Percentiles rank a stretch among this genome's conserved stretches.
phyloP scores from a whole-genome alignment of 1,140 invertebrate genomes.

The Hypothenemus hampei region DNA sequence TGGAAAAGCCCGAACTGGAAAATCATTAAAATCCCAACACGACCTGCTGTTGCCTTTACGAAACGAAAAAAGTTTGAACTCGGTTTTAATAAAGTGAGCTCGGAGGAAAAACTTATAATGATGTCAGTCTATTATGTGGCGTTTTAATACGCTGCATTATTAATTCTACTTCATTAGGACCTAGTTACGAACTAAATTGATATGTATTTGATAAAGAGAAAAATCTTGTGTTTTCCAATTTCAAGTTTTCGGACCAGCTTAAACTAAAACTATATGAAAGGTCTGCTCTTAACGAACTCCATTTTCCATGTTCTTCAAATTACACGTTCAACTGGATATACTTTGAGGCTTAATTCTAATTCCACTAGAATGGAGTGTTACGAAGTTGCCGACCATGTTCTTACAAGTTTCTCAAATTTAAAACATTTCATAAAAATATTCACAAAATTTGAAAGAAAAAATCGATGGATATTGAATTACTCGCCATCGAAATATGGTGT shows the following conservation, averaged over 20 bases:
- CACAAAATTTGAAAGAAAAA: too few species aligned
- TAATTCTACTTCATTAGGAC: slow-evolving; percentile 4
- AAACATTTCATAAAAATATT: too few species aligned
- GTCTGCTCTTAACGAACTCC: slow-evolving; percentile 13
- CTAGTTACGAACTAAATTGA: too few species aligned
- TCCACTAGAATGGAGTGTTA: slow-evolving; percentile 12
- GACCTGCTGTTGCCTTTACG: slow-evolving; percentile 11
- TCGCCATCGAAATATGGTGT: too few species aligned
- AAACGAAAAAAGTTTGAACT: slow-evolving; percentile 10
- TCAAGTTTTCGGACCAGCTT: too few species aligned
- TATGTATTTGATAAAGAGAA: too few species aligned
- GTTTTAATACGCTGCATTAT: slow-evolving; percentile 10
- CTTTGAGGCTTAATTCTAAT: slow-evolving; percentile 8
- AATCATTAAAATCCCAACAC: slow-evolving; percentile 18
- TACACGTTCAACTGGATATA: slow-evolving; percentile 21
- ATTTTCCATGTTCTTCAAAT: slow-evolving; percentile 20
- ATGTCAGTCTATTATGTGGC: slow-evolving; percentile 13
- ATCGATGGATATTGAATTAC: too few species aligned
- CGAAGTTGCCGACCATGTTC: slow-evolving; percentile 15
- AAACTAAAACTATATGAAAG: too few species aligned
- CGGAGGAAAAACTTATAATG: slow-evolving; percentile 14
- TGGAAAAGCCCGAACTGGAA: slow-evolving; percentile 12
- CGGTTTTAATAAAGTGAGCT: slow-evolving; percentile 15
- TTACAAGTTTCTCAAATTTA: too few species aligned
- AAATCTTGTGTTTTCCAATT: too few species aligned